Conservation (phyloP, 2,888 invertebrate genomes). For the Tinea semifulvella region DNA sequence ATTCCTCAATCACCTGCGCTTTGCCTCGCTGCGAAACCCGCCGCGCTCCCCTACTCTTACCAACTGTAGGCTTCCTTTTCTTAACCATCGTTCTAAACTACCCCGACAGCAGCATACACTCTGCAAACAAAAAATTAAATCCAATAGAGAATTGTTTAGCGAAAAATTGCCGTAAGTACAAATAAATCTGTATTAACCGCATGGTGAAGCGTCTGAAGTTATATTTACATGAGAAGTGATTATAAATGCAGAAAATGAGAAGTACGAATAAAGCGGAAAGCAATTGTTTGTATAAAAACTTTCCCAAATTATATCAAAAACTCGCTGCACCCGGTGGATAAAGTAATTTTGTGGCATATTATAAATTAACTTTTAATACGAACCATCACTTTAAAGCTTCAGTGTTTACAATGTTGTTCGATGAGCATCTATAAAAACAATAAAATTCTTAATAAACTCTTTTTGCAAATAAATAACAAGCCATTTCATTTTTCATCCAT, state of each 20-base stretch:
- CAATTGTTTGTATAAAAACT: too few relatives aligned
- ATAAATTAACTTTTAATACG: slow-evolving; percentile 23
- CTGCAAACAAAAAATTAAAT: slow-evolving; percentile 28
- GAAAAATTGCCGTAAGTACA: background rate
- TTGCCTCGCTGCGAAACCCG: slow-evolving; percentile 50
- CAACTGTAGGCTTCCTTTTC: slow-evolving; percentile 45
- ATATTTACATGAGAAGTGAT: too few relatives aligned
- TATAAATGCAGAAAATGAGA: too few relatives aligned
- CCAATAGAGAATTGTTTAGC: background rate
- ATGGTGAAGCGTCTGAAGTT: background rate
- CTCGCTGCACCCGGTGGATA: background rate
- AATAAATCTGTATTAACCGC: background rate
- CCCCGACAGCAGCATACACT: slow-evolving; percentile 33
- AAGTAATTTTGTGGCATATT: background rate
- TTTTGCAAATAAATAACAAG: slow-evolving; percentile 23
- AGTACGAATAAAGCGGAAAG: too few relatives aligned
- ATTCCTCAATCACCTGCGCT: slow-evolving; percentile 31
- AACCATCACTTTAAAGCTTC: slow-evolving; percentile 39
- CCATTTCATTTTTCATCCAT: slow-evolving; percentile 33
- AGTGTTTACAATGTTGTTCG: slow-evolving; percentile 22
- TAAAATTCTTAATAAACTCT: slow-evolving; percentile 10
- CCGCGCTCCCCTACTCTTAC: slow-evolving; percentile 32
- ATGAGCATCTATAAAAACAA: slow-evolving; percentile 21
- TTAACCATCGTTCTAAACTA: slow-evolving; percentile 43
- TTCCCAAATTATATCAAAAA: slow-evolving; percentile 1